phyloP scores from a whole-genome alignment of 2,797 vertebrate genomes.

The Siniperca scherzeri region DNA sequence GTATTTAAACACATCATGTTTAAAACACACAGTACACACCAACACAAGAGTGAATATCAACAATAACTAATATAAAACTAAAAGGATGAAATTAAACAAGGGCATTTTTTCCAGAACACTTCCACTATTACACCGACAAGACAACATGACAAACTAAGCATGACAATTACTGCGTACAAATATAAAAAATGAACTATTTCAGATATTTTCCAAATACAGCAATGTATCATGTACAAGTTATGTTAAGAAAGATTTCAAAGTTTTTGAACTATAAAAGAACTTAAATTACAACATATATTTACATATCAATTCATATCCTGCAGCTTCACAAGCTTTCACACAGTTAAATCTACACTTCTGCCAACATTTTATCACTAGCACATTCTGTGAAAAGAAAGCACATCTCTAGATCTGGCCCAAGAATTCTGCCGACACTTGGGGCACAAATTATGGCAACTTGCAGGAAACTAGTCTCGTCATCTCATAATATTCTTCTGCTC shows the following conservation, averaged over 20 bases:
- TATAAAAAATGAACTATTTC: constrained; percentile 83
- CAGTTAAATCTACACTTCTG: constrained; percentile 72
- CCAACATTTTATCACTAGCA: constrained; percentile 68
- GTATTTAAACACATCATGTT: constrained; percentile 76
- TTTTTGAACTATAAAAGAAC: constrained; percentile 84
- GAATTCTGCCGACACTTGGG: constrained; percentile 60
- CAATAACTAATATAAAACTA: constrained; percentile 72
- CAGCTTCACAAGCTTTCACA: constrained; percentile 71
- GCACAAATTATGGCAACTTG: constrained; percentile 70
- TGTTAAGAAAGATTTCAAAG: constrained; percentile 84
- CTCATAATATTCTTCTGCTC: constrained; percentile 67
- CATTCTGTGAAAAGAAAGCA: constrained; percentile 78
- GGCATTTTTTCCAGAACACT: constrained; percentile 75
- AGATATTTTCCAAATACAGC: constrained; percentile 82
- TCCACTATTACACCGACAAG: constrained; percentile 81
- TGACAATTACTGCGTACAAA: constrained; percentile 86
- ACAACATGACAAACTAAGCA: constrained; percentile 82
- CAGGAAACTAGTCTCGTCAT: constrained; percentile 70
- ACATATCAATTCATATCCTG: constrained; percentile 76
- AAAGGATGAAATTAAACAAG: constrained; percentile 75
- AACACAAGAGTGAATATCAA: constrained; percentile 76
- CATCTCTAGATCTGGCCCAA: constrained; percentile 72
- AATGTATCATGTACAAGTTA: constrained; percentile 86
- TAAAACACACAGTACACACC: constrained; percentile 74
- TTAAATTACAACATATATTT: constrained; percentile 87